These are phyloP conservation scores for Chelon labrosus DNA, from an alignment of 2,797 vertebrate genomes.

Conservation along the genomic window DNA sequence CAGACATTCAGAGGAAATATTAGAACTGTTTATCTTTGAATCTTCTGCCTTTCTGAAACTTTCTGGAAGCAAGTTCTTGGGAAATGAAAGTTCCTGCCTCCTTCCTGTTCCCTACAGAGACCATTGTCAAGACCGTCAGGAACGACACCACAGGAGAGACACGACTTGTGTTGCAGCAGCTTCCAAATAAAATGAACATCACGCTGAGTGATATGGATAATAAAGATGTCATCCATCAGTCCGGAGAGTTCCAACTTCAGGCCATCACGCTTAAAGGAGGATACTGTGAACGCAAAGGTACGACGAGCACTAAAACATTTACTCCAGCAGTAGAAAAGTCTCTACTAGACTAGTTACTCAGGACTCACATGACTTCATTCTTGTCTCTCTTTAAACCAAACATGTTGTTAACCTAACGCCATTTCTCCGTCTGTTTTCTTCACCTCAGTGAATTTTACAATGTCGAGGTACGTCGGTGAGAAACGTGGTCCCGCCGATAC, in stretches of 20 bases:
- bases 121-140: fast-evolving
- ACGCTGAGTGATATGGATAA: conserved; percentile 41
- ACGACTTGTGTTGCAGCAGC: too few relatives aligned
- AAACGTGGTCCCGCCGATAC: fast-evolving
- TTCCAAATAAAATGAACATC: background rate
- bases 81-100: background rate
- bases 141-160: fast-evolving
- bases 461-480: background rate
- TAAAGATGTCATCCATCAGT: conserved; percentile 28
- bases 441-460: conserved; percentile 42
- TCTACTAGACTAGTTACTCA: too few relatives aligned
- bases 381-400: too few relatives aligned
- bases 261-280: conserved; percentile 69
- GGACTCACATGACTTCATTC: too few relatives aligned
- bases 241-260: conserved; percentile 1
- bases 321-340: background rate
- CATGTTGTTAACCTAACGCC: too few relatives aligned
- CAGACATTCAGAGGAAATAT: too few relatives aligned
- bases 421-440: background rate
- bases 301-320: background rate
- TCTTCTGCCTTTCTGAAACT: too few relatives aligned
- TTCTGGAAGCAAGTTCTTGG: too few relatives aligned
- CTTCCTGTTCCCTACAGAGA: conserved; percentile 31
- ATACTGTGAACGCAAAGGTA: conserved; percentile 54
- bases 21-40: too few relatives aligned